Evolutionary conservation across 2,113 vertebrate species (phyloP).

Genomic region (Formicarius rufipectus): DNA sequence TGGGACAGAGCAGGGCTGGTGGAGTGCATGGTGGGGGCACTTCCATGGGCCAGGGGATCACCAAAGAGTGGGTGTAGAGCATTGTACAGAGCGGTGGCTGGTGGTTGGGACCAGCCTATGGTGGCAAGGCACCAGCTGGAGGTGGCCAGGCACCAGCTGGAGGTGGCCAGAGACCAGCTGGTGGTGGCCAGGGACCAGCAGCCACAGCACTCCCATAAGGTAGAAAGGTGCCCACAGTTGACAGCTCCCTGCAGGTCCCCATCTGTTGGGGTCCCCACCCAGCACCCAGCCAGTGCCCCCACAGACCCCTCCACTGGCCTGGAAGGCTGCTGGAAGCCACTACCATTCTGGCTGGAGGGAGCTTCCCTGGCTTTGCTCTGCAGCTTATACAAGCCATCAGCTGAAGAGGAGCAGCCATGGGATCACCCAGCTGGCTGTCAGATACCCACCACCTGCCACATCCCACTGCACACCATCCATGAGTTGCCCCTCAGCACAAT

Average conservation of each 20-base stretch:
- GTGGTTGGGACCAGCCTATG: fast-evolving
- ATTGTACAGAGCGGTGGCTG: fast-evolving
- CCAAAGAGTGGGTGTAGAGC: fast-evolving
- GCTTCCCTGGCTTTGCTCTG: neutral
- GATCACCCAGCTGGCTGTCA: neutral
- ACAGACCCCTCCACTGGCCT: fast-evolving
- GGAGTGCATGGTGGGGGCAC: fast-evolving
- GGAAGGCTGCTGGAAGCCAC: neutral
- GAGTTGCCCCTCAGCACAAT: neutral
- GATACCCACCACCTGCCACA: neutral
- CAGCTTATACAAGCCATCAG: neutral
- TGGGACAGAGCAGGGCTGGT: fast-evolving
- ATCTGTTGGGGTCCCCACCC: fast-evolving
- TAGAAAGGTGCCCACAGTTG: neutral
- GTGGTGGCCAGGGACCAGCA: fast-evolving
- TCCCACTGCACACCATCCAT: neutral
- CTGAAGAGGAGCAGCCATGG: neutral
- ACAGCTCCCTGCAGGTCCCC: fast-evolving
- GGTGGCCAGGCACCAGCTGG: too few species aligned
- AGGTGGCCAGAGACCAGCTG: too few species aligned
- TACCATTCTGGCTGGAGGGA: neutral
- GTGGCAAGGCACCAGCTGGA: too few species aligned
- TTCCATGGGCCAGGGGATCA: fast-evolving
- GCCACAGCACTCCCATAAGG: fast-evolving
- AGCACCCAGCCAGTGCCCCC: fast-evolving